These are phyloP conservation scores for Pristionchus japonicus DNA, from an alignment of 2,888 invertebrate species.

Conservation along the genomic window DNA sequence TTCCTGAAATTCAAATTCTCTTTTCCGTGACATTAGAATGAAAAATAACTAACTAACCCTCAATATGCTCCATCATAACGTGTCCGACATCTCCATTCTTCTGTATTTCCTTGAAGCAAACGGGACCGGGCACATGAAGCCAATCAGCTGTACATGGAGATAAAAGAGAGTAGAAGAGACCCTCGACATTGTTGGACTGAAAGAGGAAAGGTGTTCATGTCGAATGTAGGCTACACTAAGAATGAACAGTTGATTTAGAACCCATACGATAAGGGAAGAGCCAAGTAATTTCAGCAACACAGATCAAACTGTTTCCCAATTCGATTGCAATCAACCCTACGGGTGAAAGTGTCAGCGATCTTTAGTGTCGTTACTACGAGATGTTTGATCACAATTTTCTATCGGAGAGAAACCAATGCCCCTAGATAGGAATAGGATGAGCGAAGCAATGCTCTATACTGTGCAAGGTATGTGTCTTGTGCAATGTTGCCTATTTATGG, in stretches of 20 bases:
- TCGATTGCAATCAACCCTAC: not conserved
- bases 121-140: not conserved
- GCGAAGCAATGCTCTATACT: not conserved
- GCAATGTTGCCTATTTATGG: not conserved
- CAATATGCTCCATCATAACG: not conserved
- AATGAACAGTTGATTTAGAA: not conserved
- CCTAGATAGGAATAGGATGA: not conserved
- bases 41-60: not conserved
- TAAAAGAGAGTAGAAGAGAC: conserved; percentile 15
- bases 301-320: not conserved
- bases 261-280: not conserved
- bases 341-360: not conserved
- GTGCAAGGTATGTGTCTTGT: not conserved
- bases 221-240: not conserved
- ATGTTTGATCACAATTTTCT: not conserved
- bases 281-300: not conserved
- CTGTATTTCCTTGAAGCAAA: not conserved
- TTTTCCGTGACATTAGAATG: not conserved
- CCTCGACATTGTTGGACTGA: conserved; percentile 18
- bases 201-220: not conserved
- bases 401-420: not conserved
- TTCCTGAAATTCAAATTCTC: not conserved
- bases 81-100: conserved; percentile 8
- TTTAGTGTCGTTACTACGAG: not conserved
- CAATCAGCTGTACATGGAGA: not conserved